Evolutionary conservation across 1,140 invertebrate genomes (phyloP), one percentile per base, ranked within the genome.

Genomic region (Andrena cerasifolii): DNA sequence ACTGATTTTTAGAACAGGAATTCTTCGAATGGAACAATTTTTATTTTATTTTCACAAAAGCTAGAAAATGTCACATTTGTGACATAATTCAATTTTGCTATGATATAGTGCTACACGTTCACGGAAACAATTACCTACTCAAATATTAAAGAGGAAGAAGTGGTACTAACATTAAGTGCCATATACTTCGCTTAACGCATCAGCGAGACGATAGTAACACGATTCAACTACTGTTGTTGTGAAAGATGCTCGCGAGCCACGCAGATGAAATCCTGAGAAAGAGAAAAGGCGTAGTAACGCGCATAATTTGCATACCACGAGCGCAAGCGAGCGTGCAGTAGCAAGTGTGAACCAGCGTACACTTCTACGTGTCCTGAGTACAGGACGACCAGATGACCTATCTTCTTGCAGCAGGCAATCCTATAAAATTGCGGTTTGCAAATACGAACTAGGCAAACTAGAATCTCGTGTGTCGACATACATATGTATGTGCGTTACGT

Each of bases 391-490:
- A 36, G 21, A 59, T 58, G 43, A 36, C 21, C 24, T 65, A 49
- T 54, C 36, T 45, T 45, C 10, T 70, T 21, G 10, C 28, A 43
- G 10, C 5, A 24, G 4, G 47, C 62, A 78, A 78, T 47, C n/a
- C 33, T 63, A 78, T 56, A 78, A 62, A 78, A 78, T 63, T 78
- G 75, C 47, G 68, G 68, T 78, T 14, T 10, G 1, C 28, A 24
- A 28, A 12, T 53, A 51, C 16, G 36, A 72, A 62, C 31, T 45
- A 33, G 45, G 56, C 14, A 45, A 62, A 54, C 67, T 54, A 62
- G 67, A 51, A 61, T 78, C 67, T 78, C 75, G 26, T 24, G n/a
- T 78, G 16, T 78, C 68, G 36, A 54, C 36, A 18, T 10, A 3
- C 28, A 3, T 10, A 40, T 40, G n/a, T n/a, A n/a, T n/a, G n/a